These are phyloP conservation scores for Synergus japonicus DNA, from an alignment of 2,888 invertebrate species.

Conservation along the genomic window DNA sequence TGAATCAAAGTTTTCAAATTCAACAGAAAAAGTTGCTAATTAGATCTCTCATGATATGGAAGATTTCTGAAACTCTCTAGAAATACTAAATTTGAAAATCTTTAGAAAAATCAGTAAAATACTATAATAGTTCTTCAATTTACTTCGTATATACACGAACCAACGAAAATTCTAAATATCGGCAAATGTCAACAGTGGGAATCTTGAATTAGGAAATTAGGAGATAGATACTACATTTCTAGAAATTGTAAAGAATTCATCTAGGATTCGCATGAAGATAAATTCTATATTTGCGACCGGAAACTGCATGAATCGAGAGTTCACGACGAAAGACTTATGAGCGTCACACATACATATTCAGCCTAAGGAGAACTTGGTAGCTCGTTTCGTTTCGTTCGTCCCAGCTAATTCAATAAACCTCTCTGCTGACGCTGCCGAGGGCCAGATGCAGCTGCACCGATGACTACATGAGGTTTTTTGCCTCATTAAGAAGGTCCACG, in stretches of 20 bases:
- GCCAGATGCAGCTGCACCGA: slow-evolving; percentile 64
- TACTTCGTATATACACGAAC: no score
- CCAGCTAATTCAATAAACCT: slow-evolving; percentile 66
- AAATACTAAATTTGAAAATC: no score
- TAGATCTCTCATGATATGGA: no score
- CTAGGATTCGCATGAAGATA: background rate
- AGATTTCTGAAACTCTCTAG: no score
- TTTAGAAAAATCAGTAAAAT: no score
- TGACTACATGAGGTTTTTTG: slow-evolving; percentile 58
- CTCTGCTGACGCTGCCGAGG: slow-evolving; percentile 53
- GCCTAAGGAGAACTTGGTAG: slow-evolving; percentile 34
- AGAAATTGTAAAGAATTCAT: no score
- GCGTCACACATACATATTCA: slow-evolving; percentile 26
- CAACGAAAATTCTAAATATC: no score
- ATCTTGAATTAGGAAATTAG: no score
- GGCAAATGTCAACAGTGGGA: no score
- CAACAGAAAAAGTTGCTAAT: no score
- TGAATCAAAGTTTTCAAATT: background rate
- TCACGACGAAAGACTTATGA: slow-evolving; percentile 39
- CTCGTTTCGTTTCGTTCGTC: slow-evolving; percentile 50
- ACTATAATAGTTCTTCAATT: no score
- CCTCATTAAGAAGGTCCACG: slow-evolving; percentile 59
- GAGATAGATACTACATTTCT: no score
- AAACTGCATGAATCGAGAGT: slow-evolving; percentile 29
- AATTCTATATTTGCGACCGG: slow-evolving; percentile 36